phyloP scores from a whole-genome alignment of 2,113 vertebrate genomes.

The Tetrax tetrax region DNA sequence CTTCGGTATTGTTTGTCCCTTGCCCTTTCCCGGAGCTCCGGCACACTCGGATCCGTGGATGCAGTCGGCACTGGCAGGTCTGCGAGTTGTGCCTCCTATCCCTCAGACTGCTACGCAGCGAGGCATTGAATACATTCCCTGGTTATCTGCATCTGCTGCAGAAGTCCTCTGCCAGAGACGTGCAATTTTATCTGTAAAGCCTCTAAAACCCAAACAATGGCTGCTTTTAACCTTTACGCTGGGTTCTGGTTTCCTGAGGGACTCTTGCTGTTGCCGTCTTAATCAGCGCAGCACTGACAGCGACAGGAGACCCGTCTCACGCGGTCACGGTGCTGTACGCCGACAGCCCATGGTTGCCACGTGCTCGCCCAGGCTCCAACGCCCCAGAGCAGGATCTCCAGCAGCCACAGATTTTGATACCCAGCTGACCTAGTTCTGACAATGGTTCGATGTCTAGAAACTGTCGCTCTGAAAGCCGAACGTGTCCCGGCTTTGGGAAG shows the following conservation, averaged over 20 bases:
- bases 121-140: neutral
- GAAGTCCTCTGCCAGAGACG: neutral
- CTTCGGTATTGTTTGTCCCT: neutral
- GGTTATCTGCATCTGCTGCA: neutral
- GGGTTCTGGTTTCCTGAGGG: neutral
- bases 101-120: fast-evolving
- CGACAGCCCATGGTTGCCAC: neutral
- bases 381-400: neutral
- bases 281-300: neutral
- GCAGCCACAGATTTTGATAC: neutral
- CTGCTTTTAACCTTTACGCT: neutral
- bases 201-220: neutral
- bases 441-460: neutral
- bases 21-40: neutral
- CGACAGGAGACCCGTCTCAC: neutral
- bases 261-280: neutral
- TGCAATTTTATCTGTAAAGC: neutral
- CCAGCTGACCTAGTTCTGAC: conserved; percentile 26
- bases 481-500: neutral
- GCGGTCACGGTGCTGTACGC: fast-evolving
- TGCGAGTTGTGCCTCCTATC: neutral
- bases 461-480: neutral
- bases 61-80: neutral
- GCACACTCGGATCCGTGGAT: neutral
- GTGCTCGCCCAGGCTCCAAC: neutral